Base-by-base conservation (phyloP, 2,888 invertebrate species). In the Nipponacmea schrenckii region DNA sequence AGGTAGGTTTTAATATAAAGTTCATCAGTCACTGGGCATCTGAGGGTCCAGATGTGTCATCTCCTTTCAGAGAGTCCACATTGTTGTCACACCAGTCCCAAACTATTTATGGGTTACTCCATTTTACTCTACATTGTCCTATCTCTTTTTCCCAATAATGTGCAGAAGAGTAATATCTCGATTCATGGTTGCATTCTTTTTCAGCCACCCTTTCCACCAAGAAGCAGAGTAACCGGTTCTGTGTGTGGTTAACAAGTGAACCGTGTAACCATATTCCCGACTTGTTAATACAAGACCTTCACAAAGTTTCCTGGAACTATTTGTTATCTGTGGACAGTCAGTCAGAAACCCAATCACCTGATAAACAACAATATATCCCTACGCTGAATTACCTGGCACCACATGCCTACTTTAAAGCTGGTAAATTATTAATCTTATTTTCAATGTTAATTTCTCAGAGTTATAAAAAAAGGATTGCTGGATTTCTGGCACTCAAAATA, bases 161-260 rank as follows among this genome's bases (percentile, higher is more conserved):
- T 15, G 50, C 50, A 31, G 31, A 31, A 31, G 5, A 31, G 31
- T 31, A 31, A 31, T 2, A 31, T 5, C 7, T 31, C 31, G 7
- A 4, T 31, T 31, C 3, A 39, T 39, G 39, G 39, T 39, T 39
- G 4, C 8, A 39, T 8, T 10, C 1, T 39, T 24, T 66, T 72
- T 20, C 74, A 84, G 83, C 77, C 31, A 80, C 67, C 68, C 75
- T 77, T 56, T 77, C 79, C 12, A 79, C 79, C 31, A 81, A 82
- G 50, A 79, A 79, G 56, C 74, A 78, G 69, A 80, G 79, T 68
- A 80, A 79, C 68, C 81, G 80, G 68, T 85, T 83, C 75, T 84
- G 84, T 74, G 80, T 86, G 7, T 87, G 85, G 86, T 77, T 87
- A 68, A 85, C 85, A 5, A 79, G 81, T 66, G 84, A 85, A 67